Conservation (phyloP, 2,113 vertebrate species). For the Gymnobelideus leadbeateri region DNA sequence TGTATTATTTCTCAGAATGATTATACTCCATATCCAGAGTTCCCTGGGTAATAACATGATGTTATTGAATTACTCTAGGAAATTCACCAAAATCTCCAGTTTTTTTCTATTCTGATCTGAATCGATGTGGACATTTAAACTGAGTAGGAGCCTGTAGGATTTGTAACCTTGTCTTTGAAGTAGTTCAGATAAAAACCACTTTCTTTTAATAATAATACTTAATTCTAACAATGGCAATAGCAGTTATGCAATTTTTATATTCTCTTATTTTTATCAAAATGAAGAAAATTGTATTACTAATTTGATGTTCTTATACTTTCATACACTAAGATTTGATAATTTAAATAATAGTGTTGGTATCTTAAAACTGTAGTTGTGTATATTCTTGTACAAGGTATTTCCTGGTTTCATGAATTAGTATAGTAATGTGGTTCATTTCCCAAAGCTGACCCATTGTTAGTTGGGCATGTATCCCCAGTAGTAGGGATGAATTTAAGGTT, state of each 20-base stretch:
- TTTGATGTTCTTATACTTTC: background rate
- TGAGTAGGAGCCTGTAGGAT: background rate
- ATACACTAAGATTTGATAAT: background rate
- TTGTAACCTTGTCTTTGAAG: background rate
- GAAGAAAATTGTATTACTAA: background rate
- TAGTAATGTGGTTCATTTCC: background rate
- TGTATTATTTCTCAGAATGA: background rate
- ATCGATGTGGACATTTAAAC: slow-evolving; percentile 4
- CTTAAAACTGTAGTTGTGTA: background rate
- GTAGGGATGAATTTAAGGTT: background rate
- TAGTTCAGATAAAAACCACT: background rate
- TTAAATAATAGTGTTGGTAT: background rate
- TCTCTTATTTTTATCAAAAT: background rate
- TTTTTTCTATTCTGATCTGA: background rate
- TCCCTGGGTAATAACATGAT: background rate
- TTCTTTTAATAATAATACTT: background rate
- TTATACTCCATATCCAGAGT: background rate
- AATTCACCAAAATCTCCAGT: background rate
- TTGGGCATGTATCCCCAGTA: background rate
- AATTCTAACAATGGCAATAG: background rate
- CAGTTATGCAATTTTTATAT: background rate
- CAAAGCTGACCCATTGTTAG: background rate
- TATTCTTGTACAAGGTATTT: background rate
- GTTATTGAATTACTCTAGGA: background rate
- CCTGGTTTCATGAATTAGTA: background rate